These are phyloP conservation scores for Trialeurodes vaporariorum DNA, from an alignment of 1,140 invertebrate genomes.

Conservation along the genomic window DNA sequence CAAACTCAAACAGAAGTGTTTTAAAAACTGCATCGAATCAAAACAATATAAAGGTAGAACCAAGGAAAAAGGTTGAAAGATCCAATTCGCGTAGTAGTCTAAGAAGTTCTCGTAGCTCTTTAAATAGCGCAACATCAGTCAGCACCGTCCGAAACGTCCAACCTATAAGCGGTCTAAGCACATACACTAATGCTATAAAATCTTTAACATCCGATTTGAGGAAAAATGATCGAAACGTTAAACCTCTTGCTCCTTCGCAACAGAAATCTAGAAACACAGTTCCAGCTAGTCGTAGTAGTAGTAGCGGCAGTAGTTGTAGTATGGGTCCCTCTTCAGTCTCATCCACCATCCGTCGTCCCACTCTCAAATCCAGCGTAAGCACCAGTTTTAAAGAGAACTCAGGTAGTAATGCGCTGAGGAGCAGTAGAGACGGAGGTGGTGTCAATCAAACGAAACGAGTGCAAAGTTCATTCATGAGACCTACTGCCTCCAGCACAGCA, in stretches of 20 bases:
- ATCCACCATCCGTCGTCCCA: conserved; percentile 20
- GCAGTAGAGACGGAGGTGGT: conserved; percentile 41
- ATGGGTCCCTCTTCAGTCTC: conserved; percentile 23
- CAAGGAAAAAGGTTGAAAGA: conserved; percentile 38
- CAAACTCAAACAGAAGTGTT: not conserved
- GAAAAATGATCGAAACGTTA: conserved; percentile 25
- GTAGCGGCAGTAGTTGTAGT: conserved; percentile 32
- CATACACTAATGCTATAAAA: conserved; percentile 30
- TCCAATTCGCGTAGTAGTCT: conserved; percentile 58
- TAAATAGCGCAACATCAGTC: conserved; percentile 67
- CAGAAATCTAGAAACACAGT: conserved; percentile 48
- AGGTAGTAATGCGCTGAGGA: conserved; percentile 47
- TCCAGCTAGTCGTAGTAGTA: conserved; percentile 33
- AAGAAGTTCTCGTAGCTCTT: conserved; percentile 63
- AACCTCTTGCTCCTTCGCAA: conserved; percentile 39
- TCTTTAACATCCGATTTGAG: conserved; percentile 28
- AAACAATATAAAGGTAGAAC: conserved; percentile 2
- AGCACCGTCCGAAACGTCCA: conserved; percentile 58
- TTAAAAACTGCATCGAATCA: conserved; percentile 27
- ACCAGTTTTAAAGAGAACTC: conserved; percentile 34
- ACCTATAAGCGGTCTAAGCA: conserved; percentile 29
- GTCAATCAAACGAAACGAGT: not conserved
- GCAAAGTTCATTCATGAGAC: conserved; percentile 44
- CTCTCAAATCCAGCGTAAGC: conserved; percentile 23
- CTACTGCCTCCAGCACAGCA: conserved; percentile 46